A percentile compares a stretch with the other conserved stretches of the same genome.
phyloP scores from a whole-genome alignment of 2,113 vertebrate species.

The Charina bottae region DNA sequence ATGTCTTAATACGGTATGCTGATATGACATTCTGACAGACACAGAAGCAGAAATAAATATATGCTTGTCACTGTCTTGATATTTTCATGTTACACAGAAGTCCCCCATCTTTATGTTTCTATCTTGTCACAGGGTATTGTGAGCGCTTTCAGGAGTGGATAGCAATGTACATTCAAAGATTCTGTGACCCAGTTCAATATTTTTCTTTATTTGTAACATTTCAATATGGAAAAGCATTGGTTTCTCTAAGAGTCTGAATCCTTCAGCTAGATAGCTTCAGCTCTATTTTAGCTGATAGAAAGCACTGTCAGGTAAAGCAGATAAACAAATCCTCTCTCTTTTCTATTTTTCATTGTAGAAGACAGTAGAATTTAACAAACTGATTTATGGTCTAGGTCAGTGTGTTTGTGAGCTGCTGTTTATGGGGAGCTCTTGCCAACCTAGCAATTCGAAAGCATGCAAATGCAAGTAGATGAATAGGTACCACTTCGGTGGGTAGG shows the following conservation, averaged over 20 bases:
- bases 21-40: not conserved
- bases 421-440: too few species aligned
- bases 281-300: not conserved
- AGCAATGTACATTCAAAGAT: not conserved
- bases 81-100: not conserved
- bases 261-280: not conserved
- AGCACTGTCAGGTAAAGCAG: not conserved
- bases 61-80: not conserved
- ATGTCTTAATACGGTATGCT: not conserved
- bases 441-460: too few species aligned
- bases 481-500: too few species aligned
- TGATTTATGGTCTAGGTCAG: not conserved
- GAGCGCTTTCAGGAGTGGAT: not conserved
- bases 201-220: not conserved
- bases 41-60: not conserved
- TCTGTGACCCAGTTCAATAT: not conserved
- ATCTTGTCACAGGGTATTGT: not conserved
- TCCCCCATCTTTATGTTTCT: not conserved
- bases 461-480: too few species aligned
- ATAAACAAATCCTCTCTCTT: not conserved
- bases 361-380: not conserved
- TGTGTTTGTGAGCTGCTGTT: not conserved
- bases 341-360: not conserved
- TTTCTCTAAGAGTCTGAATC: not conserved
- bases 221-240: not conserved